Percentiles rank a stretch among this genome's conserved stretches.
Evolutionary conservation across 2,888 invertebrate species (phyloP).

Genomic region (Drosophila siamana): DNA sequence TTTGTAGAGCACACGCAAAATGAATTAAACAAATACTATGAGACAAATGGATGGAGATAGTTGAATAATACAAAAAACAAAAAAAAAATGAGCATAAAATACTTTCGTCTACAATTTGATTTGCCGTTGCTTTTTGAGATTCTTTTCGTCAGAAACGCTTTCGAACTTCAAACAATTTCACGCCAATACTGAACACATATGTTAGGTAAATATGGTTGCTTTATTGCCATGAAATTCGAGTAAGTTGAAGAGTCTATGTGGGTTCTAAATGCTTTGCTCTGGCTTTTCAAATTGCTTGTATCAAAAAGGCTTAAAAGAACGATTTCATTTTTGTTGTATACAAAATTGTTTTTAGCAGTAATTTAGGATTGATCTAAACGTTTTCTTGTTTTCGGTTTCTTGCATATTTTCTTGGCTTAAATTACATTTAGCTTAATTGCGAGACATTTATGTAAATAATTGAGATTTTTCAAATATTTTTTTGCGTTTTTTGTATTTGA

Average conservation of each 20-base stretch:
- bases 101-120: constrained; percentile 57
- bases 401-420: constrained; percentile 61
- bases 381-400: constrained; percentile 41
- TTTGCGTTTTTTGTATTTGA: constrained; percentile 19
- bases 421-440: constrained; percentile 77
- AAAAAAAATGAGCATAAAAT: constrained; percentile 51
- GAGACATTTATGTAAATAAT: constrained; percentile 82
- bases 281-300: constrained; percentile 55
- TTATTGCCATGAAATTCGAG: not conserved
- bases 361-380: constrained; percentile 61
- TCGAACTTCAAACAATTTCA: not conserved
- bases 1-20: constrained; percentile 23
- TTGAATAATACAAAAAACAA: constrained; percentile 21
- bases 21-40: constrained; percentile 11
- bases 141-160: not conserved
- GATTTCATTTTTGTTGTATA: constrained; percentile 33
- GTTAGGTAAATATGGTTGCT: too few species aligned
- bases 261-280: constrained; percentile 68
- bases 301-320: constrained; percentile 50
- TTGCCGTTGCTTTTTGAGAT: constrained; percentile 36
- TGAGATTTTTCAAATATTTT: constrained; percentile 75
- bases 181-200: too few species aligned
- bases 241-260: too few species aligned
- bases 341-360: constrained; percentile 58
- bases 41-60: constrained; percentile 61